phyloP scores from a whole-genome alignment of 2,888 invertebrate genomes.

The Spodoptera picta region DNA sequence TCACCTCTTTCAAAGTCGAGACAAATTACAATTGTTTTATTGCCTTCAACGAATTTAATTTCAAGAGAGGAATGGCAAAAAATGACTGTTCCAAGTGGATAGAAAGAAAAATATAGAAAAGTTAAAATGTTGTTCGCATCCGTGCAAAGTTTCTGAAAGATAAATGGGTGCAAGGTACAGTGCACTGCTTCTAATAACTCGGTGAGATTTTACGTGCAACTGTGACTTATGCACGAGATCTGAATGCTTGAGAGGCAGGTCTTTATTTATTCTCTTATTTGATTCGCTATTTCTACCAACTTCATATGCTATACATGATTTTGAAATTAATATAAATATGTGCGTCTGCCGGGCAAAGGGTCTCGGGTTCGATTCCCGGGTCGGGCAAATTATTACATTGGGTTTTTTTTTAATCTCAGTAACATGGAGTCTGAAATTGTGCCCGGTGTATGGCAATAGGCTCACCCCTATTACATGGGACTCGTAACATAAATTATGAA shows the following conservation, averaged over 20 bases:
- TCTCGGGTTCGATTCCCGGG: too few species aligned
- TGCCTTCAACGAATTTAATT: slow-evolving; percentile 40
- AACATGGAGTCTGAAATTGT: too few species aligned
- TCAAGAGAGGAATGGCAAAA: slow-evolving; percentile 20
- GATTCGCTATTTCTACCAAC: too few species aligned
- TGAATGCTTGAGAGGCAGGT: not conserved
- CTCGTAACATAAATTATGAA: too few species aligned
- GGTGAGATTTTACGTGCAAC: slow-evolving; percentile 16
- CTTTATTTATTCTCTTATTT: not conserved
- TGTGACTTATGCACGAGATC: slow-evolving; percentile 11
- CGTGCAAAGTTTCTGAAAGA: slow-evolving; percentile 32
- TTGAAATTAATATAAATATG: too few species aligned
- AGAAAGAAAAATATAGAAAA: slow-evolving; percentile 37
- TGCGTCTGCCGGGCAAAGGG: too few species aligned
- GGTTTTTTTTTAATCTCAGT: too few species aligned
- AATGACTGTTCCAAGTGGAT: slow-evolving; percentile 16
- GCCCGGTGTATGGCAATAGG: too few species aligned
- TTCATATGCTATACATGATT: too few species aligned
- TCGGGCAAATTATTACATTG: too few species aligned
- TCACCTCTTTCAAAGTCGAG: slow-evolving; percentile 8
- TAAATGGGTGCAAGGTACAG: slow-evolving; percentile 34
- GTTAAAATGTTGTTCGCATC: slow-evolving; percentile 39
- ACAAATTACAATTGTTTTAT: slow-evolving; percentile 36
- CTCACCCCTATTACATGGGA: too few species aligned
- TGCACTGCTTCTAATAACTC: slow-evolving; percentile 16